A percentile compares a stretch with the other conserved stretches of the same genome.
Conservation (phyloP, 2,888 invertebrate species). For the Meliscaeva auricollis region DNA sequence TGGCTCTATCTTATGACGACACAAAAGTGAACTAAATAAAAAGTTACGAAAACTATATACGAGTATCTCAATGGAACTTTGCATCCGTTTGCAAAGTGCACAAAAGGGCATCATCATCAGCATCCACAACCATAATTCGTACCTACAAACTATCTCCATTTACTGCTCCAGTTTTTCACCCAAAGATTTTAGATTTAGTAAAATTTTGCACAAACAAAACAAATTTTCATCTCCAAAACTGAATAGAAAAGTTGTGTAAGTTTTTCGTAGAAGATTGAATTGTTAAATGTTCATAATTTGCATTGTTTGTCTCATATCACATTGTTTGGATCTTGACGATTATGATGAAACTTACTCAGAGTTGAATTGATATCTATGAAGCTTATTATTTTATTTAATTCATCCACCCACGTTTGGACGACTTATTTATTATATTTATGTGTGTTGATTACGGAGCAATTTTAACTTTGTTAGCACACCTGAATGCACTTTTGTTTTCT, state of each 20-base stretch:
- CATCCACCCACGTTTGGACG: constrained; percentile 35
- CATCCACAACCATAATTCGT: constrained; percentile 9
- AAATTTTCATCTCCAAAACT: constrained; percentile 33
- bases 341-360: constrained; percentile 40
- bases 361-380: constrained; percentile 32
- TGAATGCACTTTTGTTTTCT: constrained; percentile 53
- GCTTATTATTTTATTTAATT: constrained; percentile 31
- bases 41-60: constrained; percentile 61
- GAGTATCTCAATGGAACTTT: constrained; percentile 35
- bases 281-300: constrained; percentile 51
- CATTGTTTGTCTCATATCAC: constrained; percentile 62
- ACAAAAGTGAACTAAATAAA: constrained; percentile 44
- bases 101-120: constrained; percentile 27
- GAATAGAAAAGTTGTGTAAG: constrained; percentile 20
- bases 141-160: not conserved
- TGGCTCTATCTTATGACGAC: constrained; percentile 4
- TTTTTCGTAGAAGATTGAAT: constrained; percentile 58
- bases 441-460: constrained; percentile 43
- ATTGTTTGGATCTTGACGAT: constrained; percentile 55
- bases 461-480: constrained; percentile 57
- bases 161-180: constrained; percentile 15
- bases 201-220: constrained; percentile 37
- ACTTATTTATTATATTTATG: constrained; percentile 3
- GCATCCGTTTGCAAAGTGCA: constrained; percentile 35
- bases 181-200: constrained; percentile 44